Evolutionary conservation across 2,797 vertebrate species (phyloP), one percentile per base, ranked within the genome.

Genomic region (Notamacropus eugenii): DNA sequence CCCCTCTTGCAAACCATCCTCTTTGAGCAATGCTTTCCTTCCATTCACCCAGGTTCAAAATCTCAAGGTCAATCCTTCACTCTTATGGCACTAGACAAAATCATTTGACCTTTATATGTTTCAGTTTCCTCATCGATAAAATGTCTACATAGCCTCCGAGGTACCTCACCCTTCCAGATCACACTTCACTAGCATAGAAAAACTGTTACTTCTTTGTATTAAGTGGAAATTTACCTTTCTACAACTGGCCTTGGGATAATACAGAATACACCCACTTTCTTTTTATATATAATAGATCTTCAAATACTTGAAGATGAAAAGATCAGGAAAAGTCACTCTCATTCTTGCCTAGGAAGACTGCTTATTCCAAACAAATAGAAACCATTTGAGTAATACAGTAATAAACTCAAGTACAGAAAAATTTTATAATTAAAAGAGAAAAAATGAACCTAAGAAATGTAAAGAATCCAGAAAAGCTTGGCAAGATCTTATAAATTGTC

Each of bases 161-260:
- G 14, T 6, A 57, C 56, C 22, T 57, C 56, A 57, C 34, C 1
- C 16, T 67, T 67, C 62, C 62, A 67, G 13, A 67, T 67, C 34
- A 67, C n/a, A 67, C 16, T n/a, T 2, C 5, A n/a, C 34, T 6
- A 67, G 34, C 1, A 5, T 0, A 67, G 34, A 5, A 67, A 67
- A 67, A 67, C 62, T n/a, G 14, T 19, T n/a, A 67, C 34, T 62
- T 93, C 91, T 52, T 91, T 2, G 1, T 0, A 24, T 4, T 59
- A 95, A 54, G 19, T 10, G 67, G 92, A 58, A 90, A 46, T 52
- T 62, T 24, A 14, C 82, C 90, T 97, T 27, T 92, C n/a, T 93
- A 90, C 57, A 29, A 22, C 34, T 55, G 34, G 46, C 46, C 87
- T 59, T 52, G 54, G 90, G 62, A 57, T 91, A 92, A n/a, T 58